Conservation (phyloP, 2,797 vertebrate genomes). For the Diglossa cyanea region DNA sequence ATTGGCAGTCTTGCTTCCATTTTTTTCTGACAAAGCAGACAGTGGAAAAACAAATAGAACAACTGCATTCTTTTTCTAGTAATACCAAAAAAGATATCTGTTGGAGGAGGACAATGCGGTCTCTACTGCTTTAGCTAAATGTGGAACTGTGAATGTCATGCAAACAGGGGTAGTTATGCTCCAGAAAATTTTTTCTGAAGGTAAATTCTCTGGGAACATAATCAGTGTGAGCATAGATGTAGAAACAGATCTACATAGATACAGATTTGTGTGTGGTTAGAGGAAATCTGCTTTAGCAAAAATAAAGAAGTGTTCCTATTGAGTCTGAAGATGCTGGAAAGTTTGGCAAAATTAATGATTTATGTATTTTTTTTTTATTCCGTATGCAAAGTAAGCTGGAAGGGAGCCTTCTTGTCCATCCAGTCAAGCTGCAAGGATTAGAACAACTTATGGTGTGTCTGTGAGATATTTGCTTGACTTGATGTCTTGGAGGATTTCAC, state of each 20-base stretch:
- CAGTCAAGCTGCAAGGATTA: neutral
- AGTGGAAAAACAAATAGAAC: neutral
- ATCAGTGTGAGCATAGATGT: neutral
- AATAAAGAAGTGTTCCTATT: neutral
- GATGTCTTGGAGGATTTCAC: neutral
- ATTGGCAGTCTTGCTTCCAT: neutral
- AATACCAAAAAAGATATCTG: neutral
- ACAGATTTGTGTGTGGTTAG: neutral
- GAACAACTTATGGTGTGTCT: fast-evolving
- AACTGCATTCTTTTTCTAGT: neutral
- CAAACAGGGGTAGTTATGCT: neutral
- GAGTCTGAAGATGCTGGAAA: neutral
- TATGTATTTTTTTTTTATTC: neutral
- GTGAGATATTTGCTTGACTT: neutral
- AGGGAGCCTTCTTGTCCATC: neutral
- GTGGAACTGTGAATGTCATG: neutral
- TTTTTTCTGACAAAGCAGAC: neutral
- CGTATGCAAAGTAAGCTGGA: neutral
- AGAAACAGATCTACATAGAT: neutral
- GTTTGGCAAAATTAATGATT: neutral
- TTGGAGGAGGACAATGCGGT: neutral
- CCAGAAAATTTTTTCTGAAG: neutral
- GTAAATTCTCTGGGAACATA: neutral
- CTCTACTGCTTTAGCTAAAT: neutral
- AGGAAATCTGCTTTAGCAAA: neutral